A percentile compares a stretch with the other conserved stretches of the same genome.
Conservation (phyloP, 2,113 vertebrate genomes). For the Meriones unguiculatus region DNA sequence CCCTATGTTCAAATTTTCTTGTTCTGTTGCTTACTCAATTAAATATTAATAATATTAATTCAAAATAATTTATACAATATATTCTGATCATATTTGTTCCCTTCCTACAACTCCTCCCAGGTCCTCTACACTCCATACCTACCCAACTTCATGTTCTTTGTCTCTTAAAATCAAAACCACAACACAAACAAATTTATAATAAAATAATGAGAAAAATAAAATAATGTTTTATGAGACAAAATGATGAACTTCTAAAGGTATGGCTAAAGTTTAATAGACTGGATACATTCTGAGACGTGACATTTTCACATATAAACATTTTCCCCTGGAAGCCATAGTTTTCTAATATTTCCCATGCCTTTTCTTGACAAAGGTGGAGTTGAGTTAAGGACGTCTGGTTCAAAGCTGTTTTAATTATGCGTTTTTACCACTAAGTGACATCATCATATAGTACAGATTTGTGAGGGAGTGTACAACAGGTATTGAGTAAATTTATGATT, state of each 20-base stretch:
- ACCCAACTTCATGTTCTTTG: not conserved
- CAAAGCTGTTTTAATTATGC: not conserved
- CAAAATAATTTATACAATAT: not conserved
- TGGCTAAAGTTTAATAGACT: constrained; percentile 60
- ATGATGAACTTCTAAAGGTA: constrained; percentile 52
- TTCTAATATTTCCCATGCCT: not conserved
- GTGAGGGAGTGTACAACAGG: not conserved
- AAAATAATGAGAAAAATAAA: constrained; percentile 65
- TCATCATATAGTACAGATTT: not conserved
- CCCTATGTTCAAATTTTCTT: too few species aligned
- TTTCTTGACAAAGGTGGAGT: not conserved
- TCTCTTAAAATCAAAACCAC: not conserved
- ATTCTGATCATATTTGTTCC: not conserved
- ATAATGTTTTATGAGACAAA: constrained; percentile 45
- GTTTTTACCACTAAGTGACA: not conserved
- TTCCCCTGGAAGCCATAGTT: not conserved
- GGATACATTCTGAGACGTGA: constrained; percentile 4
- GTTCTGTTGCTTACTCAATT: not conserved
- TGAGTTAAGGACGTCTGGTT: not conserved
- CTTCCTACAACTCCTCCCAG: not conserved
- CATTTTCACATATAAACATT: not conserved
- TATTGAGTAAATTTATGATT: not conserved
- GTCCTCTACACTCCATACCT: not conserved
- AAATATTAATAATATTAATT: too few species aligned
- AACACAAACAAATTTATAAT: constrained; percentile 14